A percentile compares a stretch with the other conserved stretches of the same genome.
Conservation (phyloP, 2,797 vertebrate genomes). For the Manis crassicaudata region DNA sequence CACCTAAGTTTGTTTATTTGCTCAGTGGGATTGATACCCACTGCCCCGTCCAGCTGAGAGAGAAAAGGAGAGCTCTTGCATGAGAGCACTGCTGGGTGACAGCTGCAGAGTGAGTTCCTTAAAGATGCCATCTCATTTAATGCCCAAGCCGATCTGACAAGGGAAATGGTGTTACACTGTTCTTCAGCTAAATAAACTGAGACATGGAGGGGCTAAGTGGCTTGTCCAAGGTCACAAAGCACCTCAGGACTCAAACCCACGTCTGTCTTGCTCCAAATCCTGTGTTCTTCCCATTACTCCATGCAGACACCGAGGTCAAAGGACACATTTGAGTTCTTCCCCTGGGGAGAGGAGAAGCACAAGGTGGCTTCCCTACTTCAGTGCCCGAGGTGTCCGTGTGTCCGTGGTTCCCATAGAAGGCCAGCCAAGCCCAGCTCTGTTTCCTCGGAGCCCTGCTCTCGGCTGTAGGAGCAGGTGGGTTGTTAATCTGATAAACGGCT, state of each 20-base stretch:
- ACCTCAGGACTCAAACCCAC: neutral
- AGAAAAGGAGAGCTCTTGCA: neutral
- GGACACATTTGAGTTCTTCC: neutral
- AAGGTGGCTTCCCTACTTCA: neutral
- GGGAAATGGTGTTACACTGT: neutral
- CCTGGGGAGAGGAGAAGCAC: neutral
- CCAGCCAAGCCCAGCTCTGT: neutral
- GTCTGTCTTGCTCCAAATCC: neutral
- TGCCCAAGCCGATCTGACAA: neutral
- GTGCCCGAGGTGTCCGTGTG: neutral
- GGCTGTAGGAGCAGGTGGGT: constrained; percentile 25
- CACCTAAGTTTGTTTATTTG: neutral
- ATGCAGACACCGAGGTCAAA: neutral
- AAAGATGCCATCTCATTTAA: neutral
- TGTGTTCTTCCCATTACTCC: neutral
- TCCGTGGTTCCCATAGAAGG: neutral
- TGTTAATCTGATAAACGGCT: constrained; percentile 67
- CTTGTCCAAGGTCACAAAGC: neutral
- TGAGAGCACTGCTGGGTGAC: neutral
- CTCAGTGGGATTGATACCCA: neutral
- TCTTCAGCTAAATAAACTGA: neutral
- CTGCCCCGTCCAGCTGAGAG: neutral
- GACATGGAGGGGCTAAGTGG: neutral
- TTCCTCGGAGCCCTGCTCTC: constrained; percentile 5
- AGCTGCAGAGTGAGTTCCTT: neutral